Evolutionary conservation across 2,888 invertebrate genomes (phyloP), one percentile per base, ranked within the genome.

Genomic region (Sphaeridia pumilis): DNA sequence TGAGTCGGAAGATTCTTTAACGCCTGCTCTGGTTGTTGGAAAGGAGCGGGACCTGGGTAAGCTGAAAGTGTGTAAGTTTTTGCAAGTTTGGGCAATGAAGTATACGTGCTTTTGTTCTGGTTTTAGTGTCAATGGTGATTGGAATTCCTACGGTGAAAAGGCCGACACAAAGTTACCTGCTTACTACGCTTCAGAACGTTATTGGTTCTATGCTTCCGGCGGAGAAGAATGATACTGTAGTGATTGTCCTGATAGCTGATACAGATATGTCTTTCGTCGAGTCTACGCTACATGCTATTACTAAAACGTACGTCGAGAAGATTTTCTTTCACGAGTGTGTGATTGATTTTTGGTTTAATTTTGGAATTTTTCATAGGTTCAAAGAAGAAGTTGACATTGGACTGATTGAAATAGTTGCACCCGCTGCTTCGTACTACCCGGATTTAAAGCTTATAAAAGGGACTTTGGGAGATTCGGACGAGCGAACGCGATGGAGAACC

Each of bases 91-190:
- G 14, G 10, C 12, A 42, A 12, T 44, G 35, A 24, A 36, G 22
- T 24, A 5, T 31, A 7, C 31, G n/a, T n/a, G n/a, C n/a, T n/a
- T n/a, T n/a, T 46, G 14, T 25, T 22, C 35, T 17, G 17, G 21
- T 67, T 69, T 14, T 68, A 76, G 85, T 84, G 0, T 84, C 87
- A 46, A 77, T 90, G 56, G 87, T 92, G 1, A 74, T 93, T 45
- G 94, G 89, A 0, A 77, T 94, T 57, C 93, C 93, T 0, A 93
- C 93, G 0, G 90, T 94, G 4, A 83, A 82, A 65, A 75, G 94
- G 38, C 87, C 88, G 60, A 85, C 87, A 64, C 87, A 90, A 67
- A 84, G 79, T 62, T 94, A 94, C 71, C 74, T 94, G 35, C 75
- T 87, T 70, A 78, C 84, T 25, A 93, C 94, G 0, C 72, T 94